Evolutionary conservation across 37 sponge, comb jelly and placozoan species (phyloP).

Genomic region (Axinella damicornis): DNA sequence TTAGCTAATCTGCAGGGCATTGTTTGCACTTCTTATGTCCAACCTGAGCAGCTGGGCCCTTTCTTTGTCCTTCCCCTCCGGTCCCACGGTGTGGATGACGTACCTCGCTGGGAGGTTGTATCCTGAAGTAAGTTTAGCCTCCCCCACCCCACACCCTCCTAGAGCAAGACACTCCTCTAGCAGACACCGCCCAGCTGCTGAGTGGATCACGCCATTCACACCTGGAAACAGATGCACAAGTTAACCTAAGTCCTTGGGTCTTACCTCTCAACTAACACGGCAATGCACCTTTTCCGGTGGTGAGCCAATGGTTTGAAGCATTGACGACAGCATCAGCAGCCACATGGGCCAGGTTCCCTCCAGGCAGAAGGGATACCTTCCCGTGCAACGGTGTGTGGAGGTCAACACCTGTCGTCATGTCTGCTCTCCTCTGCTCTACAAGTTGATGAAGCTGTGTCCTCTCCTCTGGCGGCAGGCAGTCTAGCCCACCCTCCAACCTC

Average conservation of each 20-base stretch:
- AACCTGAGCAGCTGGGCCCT: constrained; percentile 34
- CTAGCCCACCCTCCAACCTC: constrained; percentile 32
- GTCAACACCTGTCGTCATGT: background rate
- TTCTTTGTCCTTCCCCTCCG: constrained; percentile 55
- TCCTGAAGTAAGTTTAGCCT: constrained; percentile 71
- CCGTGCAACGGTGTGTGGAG: background rate
- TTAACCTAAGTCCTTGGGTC: background rate
- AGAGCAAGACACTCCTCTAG: constrained; percentile 64
- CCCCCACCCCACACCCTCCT: constrained; percentile 67
- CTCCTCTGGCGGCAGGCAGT: constrained; percentile 20
- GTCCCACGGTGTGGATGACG: constrained; percentile 84
- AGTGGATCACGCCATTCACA: constrained; percentile 79
- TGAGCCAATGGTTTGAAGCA: constrained; percentile 61
- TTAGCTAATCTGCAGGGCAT: background rate
- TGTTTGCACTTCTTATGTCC: no score
- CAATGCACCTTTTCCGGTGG: constrained; percentile 67
- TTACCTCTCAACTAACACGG: constrained; percentile 44
- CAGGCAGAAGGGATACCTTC: constrained; percentile 53
- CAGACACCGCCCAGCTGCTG: constrained; percentile 66
- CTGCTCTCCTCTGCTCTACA: background rate
- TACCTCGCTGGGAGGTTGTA: constrained; percentile 74
- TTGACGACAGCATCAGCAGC: constrained; percentile 64
- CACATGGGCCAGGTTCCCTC: constrained; percentile 56
- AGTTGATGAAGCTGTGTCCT: background rate
- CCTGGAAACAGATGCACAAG: constrained; percentile 7